Base-by-base conservation (phyloP, 2,113 vertebrate species). In the Vidua macroura region DNA sequence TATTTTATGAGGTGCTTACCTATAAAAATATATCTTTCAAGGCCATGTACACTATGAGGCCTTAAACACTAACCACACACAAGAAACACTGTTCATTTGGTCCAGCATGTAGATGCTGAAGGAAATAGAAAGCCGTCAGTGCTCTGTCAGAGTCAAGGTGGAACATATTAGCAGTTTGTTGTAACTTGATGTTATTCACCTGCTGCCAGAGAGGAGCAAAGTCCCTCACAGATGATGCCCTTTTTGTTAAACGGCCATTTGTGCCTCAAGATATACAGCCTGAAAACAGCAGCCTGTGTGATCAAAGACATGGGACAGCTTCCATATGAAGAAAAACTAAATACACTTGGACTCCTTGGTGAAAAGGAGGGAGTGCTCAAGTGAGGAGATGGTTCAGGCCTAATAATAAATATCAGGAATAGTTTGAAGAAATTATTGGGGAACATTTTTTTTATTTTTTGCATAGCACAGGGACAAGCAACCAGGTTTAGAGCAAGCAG, bases 21-120 rank as follows among this genome's bases (percentile, higher is more conserved):
- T 97, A 96, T 96, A 97, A 96, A 98, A 98, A 97, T 93, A 96
- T 97, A 94, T 97, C 88, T 97, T 95, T 96, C 96, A 92, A 94
- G 83, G 89, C 86, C 44, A 3, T 85, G 70, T 94, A 83, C 79
- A 92, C 90, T 88, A 51, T 88, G 90, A 92, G 86, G 88, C 86
- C 88, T 96, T 95, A 93, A 90, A 96, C 91, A 94, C 66, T 96
- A 96, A 96, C 93, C 93, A 93, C 90, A 96, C 43, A 86, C 82
- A 96, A 92, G 91, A 91, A 96, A 74, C 70, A 43, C 43, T 52
- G 41, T 93, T 95, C 83, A 6, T 56, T 92, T 90, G 46, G 84
- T 80, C 51, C 88, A 83, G 55, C 55, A 43, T 31, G 31, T 52
- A 78, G 92, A 93, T 55, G 43, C 62, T 59, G 35, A 41, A 78